Base-by-base conservation (phyloP, 2,797 vertebrate genomes). In the Chaunax sp. region DNA sequence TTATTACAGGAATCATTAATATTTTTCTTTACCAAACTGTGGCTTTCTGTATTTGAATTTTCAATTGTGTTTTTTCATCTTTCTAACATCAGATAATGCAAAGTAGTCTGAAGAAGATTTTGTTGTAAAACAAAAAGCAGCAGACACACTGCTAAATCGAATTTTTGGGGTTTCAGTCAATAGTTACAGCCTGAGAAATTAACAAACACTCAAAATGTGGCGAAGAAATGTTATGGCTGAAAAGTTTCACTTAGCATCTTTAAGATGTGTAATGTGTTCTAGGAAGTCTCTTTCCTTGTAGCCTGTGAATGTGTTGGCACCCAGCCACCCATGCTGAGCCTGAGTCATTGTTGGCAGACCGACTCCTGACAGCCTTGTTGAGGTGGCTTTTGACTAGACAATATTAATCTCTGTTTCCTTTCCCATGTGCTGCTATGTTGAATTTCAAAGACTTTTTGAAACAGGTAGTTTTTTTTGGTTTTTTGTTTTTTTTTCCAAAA, bases 341-440 rank as follows among this genome's bases (percentile, higher is more conserved):
- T 81, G 80, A 87, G 76, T 83, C 82, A 87, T 62, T 79, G 83
- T 69, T 81, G 79, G 75, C 69, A 81, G 76, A 74, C 71, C 44
- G 63, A 47, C 44, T 67, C 66, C 68, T 61, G 67, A 87, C 78
- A 74, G 56, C 64, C 61, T 80, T 41, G 59, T 82, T 83, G 75
- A 70, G 77, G 64, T 87, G 80, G 75, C 81, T 68, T 76, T 61
- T 73, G 67, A 81, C 76, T 85, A 84, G 70, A 19, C 37, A 28
- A 23, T 19, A 70, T 75, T 84, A 77, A 80, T 78, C 79, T 87
- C 61, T 14, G 44, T 49, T 76, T 72, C 53, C 69, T 20, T 50
- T 55, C 43, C 75, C 26, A 30, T 72, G 69, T 45, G 52, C 47
- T 43, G 44, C 40, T 20, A 61, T 79, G 64, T 77, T 47, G 28